Base-by-base conservation (phyloP, 1,140 invertebrate species). In the Drosophila carrolli region DNA sequence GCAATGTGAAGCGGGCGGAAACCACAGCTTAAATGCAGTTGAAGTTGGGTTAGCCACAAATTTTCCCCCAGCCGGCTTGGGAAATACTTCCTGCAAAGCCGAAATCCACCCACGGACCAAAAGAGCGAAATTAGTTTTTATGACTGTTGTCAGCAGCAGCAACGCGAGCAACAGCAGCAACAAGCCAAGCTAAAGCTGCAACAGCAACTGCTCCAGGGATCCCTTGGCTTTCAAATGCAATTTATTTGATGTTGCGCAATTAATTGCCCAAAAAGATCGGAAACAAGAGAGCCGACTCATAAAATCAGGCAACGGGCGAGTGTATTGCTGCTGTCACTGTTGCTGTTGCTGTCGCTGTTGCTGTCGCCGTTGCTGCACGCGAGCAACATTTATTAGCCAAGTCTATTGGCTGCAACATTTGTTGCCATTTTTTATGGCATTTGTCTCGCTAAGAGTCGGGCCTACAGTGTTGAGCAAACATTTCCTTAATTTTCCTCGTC, bases 221-320 rank as follows among this genome's bases (percentile, higher is more conserved):
- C 40, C 58, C 62, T 80, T 75, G 50, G 82, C 75, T 60, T 58
- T 80, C 78, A 63, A 84, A 77, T 85, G 81, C 81, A 86, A 86
- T 86, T 86, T 86, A 86, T 88, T 86, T 80, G 66, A 88, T 88
- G 83, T 86, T 88, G 79, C 83, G 70, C 75, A 88, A 86, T 86
- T 86, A 86, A 86, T 86, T 86, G 79, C 71, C 76, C 48, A 77
- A 83, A 83, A 61, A 62, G 60, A 76, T 72, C 73, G 47, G 48
- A 61, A 67, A 61, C 51, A 47, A 46, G 40, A 44, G n/a, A 58
- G 65, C 16, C n/a, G 38, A 55, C 40, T 38, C 41, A 77, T 68
- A 77, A 75, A 66, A 66, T 67, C 48, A 66, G 50, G 60, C 60
- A 47, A 79, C 46, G 75, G 27, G 23, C 27, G 27, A 51, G 48